phyloP scores from a whole-genome alignment of 2,113 vertebrate genomes.

The Drymodes brunneopygia region DNA sequence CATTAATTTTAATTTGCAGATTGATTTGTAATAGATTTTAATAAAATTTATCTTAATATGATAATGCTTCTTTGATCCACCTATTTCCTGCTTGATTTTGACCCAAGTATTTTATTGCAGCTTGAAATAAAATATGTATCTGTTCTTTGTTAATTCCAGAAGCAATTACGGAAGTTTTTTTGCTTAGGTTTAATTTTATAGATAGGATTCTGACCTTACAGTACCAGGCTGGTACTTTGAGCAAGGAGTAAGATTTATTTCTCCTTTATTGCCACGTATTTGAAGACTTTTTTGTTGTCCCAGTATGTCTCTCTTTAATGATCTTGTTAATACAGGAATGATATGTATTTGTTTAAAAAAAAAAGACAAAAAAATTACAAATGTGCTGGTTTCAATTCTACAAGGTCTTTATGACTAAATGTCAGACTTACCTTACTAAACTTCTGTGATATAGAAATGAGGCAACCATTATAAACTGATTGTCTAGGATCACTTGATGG shows the following conservation, averaged over 20 bases:
- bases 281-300: neutral
- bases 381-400: neutral
- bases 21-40: conserved; percentile 66
- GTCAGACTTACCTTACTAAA: neutral
- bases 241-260: neutral
- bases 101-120: conserved; percentile 22
- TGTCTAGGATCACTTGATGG: neutral
- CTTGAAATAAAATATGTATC: conserved; percentile 7
- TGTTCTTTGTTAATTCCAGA: conserved; percentile 35
- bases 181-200: neutral
- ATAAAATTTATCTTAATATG: conserved; percentile 60
- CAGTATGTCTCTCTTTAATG: neutral
- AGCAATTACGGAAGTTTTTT: neutral
- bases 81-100: conserved; percentile 59
- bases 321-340: neutral
- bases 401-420: neutral
- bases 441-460: neutral
- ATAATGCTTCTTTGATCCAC: conserved; percentile 39
- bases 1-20: conserved; percentile 47
- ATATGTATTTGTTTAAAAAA: neutral
- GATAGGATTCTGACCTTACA: neutral
- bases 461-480: neutral
- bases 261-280: neutral
- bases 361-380: neutral
- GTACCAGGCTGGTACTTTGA: neutral